Base-by-base conservation (phyloP, 1,140 invertebrate genomes). In the Gonioctena quinquepunctata region DNA sequence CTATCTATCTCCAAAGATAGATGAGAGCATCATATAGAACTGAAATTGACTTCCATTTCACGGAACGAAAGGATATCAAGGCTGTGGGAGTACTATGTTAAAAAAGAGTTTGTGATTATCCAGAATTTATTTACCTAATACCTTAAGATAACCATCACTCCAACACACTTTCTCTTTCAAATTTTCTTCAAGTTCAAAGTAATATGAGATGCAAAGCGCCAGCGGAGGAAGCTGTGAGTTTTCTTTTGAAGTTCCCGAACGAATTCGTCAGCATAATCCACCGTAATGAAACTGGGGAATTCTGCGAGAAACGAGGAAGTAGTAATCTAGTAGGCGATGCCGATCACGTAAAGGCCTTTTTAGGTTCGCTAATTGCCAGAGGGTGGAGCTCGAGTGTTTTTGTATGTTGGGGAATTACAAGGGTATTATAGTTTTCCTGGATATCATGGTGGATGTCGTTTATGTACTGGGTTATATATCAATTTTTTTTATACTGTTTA, bases 321-420 rank as follows among this genome's bases (percentile, higher is more conserved):
- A 57, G 54, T 57, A 57, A 57, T 57, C 54, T 57, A 57, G 54
- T 23, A 22, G 54, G 19, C 25, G 28, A 62, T 62, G 25, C 60
- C 16, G 60, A 62, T 62, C 60, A 62, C 60, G 60, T 62, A 62
- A 28, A 16, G 60, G 25, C 13, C 27, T 62, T 62, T 62, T 62
- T 62, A 62, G 26, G 60, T 62, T 62, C 60, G 60, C 60, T 62
- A 62, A 62, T 62, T 62, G 60, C 28, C 23, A 27, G 11, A 42
- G 60, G 60, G 60, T 62, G 27, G 18, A 62, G 28, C 18, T 27
- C n/a, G 13, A 26, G 54, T 57, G 54, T 57, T 57, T 57, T 57
- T 57, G 33, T 57, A 25, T 22, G 19, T 21, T 11, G 8, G 22
- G 5, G n/a, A 57, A 57, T 13, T 13, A 57, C 21, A 21, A 25